phyloP scores from a whole-genome alignment of 1,140 invertebrate genomes.

The Penaeus japonicus region DNA sequence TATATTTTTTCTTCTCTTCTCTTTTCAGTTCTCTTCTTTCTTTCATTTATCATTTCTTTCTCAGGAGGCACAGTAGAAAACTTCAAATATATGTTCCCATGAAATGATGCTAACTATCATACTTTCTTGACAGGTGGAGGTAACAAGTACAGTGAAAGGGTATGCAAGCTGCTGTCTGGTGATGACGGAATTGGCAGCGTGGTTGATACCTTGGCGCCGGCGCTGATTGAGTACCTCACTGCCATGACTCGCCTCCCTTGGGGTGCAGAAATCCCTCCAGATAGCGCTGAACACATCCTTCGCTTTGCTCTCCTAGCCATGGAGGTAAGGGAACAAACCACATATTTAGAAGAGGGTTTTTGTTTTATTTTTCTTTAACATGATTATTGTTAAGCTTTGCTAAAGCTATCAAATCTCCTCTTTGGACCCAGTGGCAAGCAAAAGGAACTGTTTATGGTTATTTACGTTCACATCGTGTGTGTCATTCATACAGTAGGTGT shows the following conservation, averaged over 20 bases:
- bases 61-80: too few relatives aligned
- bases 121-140: conserved; percentile 61
- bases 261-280: conserved; percentile 64
- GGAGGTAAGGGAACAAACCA: conserved; percentile 63
- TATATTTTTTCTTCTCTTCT: too few relatives aligned
- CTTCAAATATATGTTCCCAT: too few relatives aligned
- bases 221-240: conserved; percentile 67
- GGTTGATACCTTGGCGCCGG: conserved; percentile 64
- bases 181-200: conserved; percentile 67
- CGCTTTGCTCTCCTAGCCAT: conserved; percentile 72
- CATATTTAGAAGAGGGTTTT: too few relatives aligned
- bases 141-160: conserved; percentile 67
- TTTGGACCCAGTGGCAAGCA: too few relatives aligned
- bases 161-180: conserved; percentile 70
- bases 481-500: too few relatives aligned
- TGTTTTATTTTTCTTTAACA: not conserved
- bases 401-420: too few relatives aligned
- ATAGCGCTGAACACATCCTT: conserved; percentile 69
- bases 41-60: too few relatives aligned
- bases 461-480: too few relatives aligned
- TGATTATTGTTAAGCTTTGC: not conserved
- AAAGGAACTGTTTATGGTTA: too few relatives aligned
- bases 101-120: too few relatives aligned
- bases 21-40: too few relatives aligned
- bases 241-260: conserved; percentile 55